Evolutionary conservation across 2,888 invertebrate species (phyloP).

Genomic region (Mythimna albipuncta): DNA sequence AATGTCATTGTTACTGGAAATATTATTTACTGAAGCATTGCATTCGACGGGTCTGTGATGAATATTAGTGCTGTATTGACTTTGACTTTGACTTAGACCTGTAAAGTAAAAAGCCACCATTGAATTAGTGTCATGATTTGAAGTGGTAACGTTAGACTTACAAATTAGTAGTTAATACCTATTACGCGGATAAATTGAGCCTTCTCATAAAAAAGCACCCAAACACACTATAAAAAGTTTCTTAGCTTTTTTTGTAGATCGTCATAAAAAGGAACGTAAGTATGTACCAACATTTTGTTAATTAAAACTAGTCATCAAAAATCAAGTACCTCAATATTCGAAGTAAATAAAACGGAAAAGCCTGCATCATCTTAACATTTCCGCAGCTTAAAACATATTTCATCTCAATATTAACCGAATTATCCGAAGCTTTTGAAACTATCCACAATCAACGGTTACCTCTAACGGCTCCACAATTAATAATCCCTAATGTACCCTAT

Average conservation of each 20-base stretch:
- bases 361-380: slow-evolving; percentile 22
- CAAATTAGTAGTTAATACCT: no score
- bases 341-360: slow-evolving; percentile 35
- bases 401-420: slow-evolving; percentile 19
- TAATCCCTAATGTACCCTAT: slow-evolving; percentile 40
- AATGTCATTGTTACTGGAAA: neutral
- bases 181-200: no score
- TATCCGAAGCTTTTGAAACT: slow-evolving; percentile 40
- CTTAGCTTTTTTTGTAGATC: neutral
- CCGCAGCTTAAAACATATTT: slow-evolving; percentile 30
- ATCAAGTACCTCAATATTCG: neutral
- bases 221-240: neutral
- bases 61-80: neutral
- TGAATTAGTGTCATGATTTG: neutral
- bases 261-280: neutral
- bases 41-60: no score
- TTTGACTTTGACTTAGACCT: no score
- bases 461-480: slow-evolving; percentile 50
- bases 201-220: neutral
- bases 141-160: no score
- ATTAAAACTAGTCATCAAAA: slow-evolving; percentile 2
- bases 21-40: neutral
- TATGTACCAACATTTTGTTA: neutral
- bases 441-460: slow-evolving; percentile 44
- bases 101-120: neutral